Conservation (phyloP, 2,888 invertebrate species). For the Pycnomerus fuliginosus region DNA sequence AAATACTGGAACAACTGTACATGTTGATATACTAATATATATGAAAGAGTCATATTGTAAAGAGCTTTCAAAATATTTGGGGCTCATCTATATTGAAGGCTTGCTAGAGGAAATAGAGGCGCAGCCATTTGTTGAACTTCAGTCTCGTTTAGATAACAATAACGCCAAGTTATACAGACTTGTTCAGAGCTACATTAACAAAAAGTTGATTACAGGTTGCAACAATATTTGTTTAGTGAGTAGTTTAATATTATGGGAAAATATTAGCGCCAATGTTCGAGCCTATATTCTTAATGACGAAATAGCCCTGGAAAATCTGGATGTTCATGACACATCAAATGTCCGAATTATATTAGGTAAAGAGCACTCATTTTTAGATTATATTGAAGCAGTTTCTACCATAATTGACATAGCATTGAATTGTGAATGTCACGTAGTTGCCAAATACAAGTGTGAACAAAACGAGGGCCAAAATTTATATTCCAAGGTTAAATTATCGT, state of each 20-base stretch:
- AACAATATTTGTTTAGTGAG: slow-evolving; percentile 17
- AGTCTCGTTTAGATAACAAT: slow-evolving; percentile 19
- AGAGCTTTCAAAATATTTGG: slow-evolving; percentile 20
- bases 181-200: slow-evolving; percentile 16
- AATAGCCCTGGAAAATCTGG: slow-evolving; percentile 7
- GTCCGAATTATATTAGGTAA: slow-evolving; percentile 11
- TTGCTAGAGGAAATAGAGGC: slow-evolving; percentile 16
- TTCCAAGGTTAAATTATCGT: slow-evolving; percentile 18
- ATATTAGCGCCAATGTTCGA: slow-evolving; percentile 15
- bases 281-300: slow-evolving; percentile 5
- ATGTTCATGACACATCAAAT: slow-evolving; percentile 13
- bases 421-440: slow-evolving; percentile 22
- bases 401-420: slow-evolving; percentile 17
- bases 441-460: slow-evolving; percentile 19
- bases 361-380: slow-evolving; percentile 9
- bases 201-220: slow-evolving; percentile 10
- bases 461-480: too few relatives aligned
- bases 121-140: slow-evolving; percentile 10
- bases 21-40: slow-evolving; percentile 18
- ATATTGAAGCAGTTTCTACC: slow-evolving; percentile 15
- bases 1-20: slow-evolving; percentile 8
- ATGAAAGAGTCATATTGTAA: slow-evolving; percentile 13
- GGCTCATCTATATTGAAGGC: slow-evolving; percentile 20
- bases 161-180: slow-evolving; percentile 19
- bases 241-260: slow-evolving; percentile 16